Evolutionary conservation across 2,797 vertebrate genomes (phyloP).

Genomic region (Oryzias sinensis): DNA sequence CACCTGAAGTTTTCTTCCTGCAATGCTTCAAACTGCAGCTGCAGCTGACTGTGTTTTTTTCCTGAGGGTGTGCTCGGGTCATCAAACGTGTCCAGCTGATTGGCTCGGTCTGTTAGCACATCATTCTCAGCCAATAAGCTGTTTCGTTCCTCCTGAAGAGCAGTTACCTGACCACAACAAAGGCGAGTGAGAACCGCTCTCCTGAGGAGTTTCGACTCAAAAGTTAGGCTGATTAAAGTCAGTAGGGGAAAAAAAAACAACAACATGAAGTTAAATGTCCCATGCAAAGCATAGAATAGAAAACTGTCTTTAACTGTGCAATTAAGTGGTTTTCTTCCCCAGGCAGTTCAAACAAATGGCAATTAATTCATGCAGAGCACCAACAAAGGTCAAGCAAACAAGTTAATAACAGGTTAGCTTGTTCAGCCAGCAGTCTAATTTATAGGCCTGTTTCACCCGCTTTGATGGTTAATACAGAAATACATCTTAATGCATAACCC

Average conservation of each 20-base stretch:
- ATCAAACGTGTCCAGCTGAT: conserved; percentile 91
- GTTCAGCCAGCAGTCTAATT: conserved; percentile 1
- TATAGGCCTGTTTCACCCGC: not conserved
- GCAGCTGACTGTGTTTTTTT: conserved; percentile 89
- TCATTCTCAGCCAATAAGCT: conserved; percentile 94
- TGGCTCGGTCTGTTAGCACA: conserved; percentile 89
- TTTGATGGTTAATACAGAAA: not conserved
- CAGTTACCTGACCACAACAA: conserved; percentile 82
- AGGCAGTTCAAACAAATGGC: conserved; percentile 38
- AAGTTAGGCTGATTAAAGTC: not conserved
- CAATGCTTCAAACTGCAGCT: conserved; percentile 88
- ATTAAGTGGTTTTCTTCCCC: conserved; percentile 22
- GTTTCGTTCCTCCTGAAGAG: conserved; percentile 93
- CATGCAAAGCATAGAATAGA: conserved; percentile 48
- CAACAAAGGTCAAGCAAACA: conserved; percentile 42
- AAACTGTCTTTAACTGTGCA: conserved; percentile 5
- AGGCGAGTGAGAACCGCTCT: conserved; percentile 6
- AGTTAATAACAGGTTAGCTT: conserved; percentile 46
- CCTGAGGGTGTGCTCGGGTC: conserved; percentile 88
- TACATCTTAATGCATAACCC: not conserved
- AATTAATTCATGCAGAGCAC: conserved; percentile 47
- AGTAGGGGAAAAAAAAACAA: conserved; percentile 2
- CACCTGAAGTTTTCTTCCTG: conserved; percentile 98
- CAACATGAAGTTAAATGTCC: conserved; percentile 24
- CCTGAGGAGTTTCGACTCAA: not conserved